Evolutionary conservation across 2,888 invertebrate genomes (phyloP).

Genomic region (Phytoseiulus persimilis): DNA sequence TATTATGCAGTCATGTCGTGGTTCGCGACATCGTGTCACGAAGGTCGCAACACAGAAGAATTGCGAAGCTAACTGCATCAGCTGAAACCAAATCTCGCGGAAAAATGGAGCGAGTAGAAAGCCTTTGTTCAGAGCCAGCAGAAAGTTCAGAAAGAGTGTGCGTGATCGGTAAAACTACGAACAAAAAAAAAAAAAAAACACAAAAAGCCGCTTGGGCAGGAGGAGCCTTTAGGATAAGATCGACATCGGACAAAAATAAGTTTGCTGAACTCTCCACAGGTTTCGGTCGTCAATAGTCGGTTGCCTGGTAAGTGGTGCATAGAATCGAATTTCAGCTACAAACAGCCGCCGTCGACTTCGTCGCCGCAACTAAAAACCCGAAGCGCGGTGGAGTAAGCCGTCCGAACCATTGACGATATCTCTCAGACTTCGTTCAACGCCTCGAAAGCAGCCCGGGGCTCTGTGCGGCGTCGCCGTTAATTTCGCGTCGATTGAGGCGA

Average conservation of each 20-base stretch:
- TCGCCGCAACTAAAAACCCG: neutral
- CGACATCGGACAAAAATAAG: neutral
- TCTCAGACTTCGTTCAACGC: neutral
- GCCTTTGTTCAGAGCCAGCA: neutral
- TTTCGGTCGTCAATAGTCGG: neutral
- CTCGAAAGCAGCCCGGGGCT: neutral
- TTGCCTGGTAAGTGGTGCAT: neutral
- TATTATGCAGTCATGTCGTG: neutral
- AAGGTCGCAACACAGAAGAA: neutral
- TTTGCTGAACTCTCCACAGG: neutral
- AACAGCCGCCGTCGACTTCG: neutral
- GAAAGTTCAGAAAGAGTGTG: neutral
- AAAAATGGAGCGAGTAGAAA: neutral
- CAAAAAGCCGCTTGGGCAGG: neutral
- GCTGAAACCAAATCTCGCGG: neutral
- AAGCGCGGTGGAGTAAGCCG: neutral
- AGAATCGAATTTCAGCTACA: neutral
- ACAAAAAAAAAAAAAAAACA: neutral
- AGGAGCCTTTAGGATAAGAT: neutral
- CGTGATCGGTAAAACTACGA: neutral
- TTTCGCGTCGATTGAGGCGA: neutral
- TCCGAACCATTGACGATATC: neutral
- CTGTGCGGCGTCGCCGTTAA: neutral
- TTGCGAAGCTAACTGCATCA: neutral
- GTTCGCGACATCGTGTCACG: neutral